Evolutionary conservation across 1,140 invertebrate species (phyloP), one percentile per base, ranked within the genome.

Genomic region (Meloidogyne exigua): DNA sequence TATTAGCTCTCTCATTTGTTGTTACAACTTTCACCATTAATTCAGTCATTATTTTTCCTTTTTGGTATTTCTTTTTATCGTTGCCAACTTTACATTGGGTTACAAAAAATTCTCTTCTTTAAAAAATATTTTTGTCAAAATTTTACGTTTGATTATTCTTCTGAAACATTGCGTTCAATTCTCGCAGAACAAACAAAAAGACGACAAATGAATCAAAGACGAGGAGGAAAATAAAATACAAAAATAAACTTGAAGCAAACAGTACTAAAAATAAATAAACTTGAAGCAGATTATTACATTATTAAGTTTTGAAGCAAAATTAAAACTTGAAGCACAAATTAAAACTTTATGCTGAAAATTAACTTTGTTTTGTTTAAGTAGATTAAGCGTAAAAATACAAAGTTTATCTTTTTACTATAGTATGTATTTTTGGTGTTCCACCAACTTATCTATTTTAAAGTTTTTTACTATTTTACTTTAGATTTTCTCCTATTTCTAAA

Each of bases 151-250:
- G 75, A 81, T 65, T 81, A 81, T 82, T 66, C 67, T 28, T 69
- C 72, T 12, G 80, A 81, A 74, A 81, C 80, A 9, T 83, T 81
- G 72, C 70, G 77, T 12, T 83, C 80, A 26, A 81, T 81, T n/a
- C 83, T 81, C n/a, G 80, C 80, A 13, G 80, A 81, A 36, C 81
- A 81, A 36, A 74, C 67, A 18, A 44, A 79, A 57, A 26, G 21
- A 15, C 62, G 79, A n/a, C 77, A 80, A 65, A 80, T 80, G 72
- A 44, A 63, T 21, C 36, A 39, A 39, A 10, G 36, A 39, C 57
- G 44, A n/a, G 26, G n/a, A 39, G 10, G 9, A 21, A n/a, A 57
- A 18, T 49, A 4, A 15, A 49, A 18, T 4, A 18, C 18, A 49
- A 4, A 11, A 18, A 49, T 18, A 49, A 49, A 49, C 3, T 49